phyloP scores from a whole-genome alignment of 2,113 vertebrate genomes.

The Calypte anna region DNA sequence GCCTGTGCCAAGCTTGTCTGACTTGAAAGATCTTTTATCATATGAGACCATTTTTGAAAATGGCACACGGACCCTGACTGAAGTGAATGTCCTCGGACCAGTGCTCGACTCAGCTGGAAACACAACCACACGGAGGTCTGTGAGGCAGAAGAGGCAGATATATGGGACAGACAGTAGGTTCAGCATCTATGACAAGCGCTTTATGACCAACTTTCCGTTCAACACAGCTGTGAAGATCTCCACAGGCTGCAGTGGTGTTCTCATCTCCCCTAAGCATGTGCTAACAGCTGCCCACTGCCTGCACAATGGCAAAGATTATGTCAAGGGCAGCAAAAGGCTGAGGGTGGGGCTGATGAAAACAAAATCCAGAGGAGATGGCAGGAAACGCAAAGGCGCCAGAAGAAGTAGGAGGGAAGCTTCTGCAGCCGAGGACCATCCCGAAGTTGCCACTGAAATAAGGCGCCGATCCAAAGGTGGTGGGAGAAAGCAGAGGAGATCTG shows the following conservation, averaged over 20 bases:
- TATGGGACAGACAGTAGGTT: constrained; percentile 94
- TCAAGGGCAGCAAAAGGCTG: constrained; percentile 87
- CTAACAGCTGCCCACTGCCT: constrained; percentile 95
- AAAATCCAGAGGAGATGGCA: constrained; percentile 78
- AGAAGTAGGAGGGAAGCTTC: constrained; percentile 63
- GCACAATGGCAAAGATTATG: constrained; percentile 89
- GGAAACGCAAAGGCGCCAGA: constrained; percentile 55
- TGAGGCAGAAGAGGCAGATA: constrained; percentile 85
- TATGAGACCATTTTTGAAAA: constrained; percentile 95
- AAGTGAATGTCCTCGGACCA: constrained; percentile 81
- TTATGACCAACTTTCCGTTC: constrained; percentile 91
- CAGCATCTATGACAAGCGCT: constrained; percentile 90
- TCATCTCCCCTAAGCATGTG: constrained; percentile 91
- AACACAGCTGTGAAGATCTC: constrained; percentile 93
- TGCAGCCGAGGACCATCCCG: constrained; percentile 64
- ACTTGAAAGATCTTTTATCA: constrained; percentile 88
- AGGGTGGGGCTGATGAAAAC: constrained; percentile 89
- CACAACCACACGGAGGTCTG: background rate
- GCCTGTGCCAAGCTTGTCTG: constrained; percentile 80
- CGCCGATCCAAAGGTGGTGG: constrained; percentile 64
- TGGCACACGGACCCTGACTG: constrained; percentile 88
- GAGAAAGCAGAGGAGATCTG: constrained; percentile 61
- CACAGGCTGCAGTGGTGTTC: constrained; percentile 91
- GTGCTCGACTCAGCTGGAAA: constrained; percentile 45
- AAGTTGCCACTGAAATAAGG: constrained; percentile 69